These are phyloP conservation scores for Noctilio leporinus DNA, from an alignment of 2,113 vertebrate species.

Conservation along the genomic window DNA sequence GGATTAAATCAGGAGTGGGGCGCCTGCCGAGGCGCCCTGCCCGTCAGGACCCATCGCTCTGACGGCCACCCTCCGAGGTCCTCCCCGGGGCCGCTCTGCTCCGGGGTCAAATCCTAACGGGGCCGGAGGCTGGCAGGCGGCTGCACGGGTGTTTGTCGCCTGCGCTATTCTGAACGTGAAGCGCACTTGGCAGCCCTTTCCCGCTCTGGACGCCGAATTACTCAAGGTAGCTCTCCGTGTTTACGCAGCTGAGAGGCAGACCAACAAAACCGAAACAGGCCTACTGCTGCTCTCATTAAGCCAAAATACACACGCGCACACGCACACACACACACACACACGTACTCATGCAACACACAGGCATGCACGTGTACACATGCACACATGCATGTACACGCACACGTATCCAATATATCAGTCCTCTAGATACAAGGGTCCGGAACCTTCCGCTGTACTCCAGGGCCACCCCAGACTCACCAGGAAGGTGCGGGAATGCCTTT, in stretches of 20 bases:
- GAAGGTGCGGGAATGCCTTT: fast-evolving
- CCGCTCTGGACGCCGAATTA: fast-evolving
- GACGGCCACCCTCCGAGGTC: fast-evolving
- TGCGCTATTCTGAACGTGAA: fast-evolving
- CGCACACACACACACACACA: background rate
- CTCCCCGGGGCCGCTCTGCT: background rate
- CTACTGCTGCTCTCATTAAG: background rate
- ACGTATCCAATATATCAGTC: background rate
- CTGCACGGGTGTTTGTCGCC: fast-evolving
- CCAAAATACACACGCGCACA: background rate
- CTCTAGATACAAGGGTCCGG: background rate
- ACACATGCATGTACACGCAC: background rate
- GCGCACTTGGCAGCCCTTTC: background rate
- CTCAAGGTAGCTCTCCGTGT: background rate
- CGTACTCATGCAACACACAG: fast-evolving
- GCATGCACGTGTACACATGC: fast-evolving
- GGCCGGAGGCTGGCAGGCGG: no score
- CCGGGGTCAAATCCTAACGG: background rate
- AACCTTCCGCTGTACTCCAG: background rate
- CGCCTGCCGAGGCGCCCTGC: fast-evolving
- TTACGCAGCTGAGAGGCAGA: background rate
- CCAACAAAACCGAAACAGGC: background rate
- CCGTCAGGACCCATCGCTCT: fast-evolving
- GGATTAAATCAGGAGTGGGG: background rate
- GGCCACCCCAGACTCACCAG: fast-evolving